These are phyloP conservation scores for Agraylea sexmaculata DNA, from an alignment of 1,140 invertebrate genomes.

Conservation along the genomic window DNA sequence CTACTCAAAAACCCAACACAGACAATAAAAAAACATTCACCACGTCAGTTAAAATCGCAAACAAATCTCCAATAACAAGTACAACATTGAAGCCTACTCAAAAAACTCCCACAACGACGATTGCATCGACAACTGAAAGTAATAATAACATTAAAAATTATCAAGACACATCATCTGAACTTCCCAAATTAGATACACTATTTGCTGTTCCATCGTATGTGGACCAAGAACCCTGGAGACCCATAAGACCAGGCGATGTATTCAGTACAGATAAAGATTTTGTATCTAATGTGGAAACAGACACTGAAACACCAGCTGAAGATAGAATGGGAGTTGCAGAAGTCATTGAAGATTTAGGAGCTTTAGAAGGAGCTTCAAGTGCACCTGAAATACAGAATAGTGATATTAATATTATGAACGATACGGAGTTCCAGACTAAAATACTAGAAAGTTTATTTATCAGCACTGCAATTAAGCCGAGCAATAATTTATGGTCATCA, in stretches of 20 bases:
- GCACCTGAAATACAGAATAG: conserved; percentile 21
- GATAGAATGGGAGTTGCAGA: conserved; percentile 38
- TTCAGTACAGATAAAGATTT: conserved; percentile 22
- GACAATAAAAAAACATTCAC: conserved; percentile 19
- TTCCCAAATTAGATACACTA: conserved; percentile 38
- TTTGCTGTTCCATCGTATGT: conserved; percentile 38
- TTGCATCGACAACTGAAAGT: conserved; percentile 14
- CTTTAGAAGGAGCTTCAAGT: conserved; percentile 33
- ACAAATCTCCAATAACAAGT: conserved; percentile 23
- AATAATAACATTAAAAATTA: no score
- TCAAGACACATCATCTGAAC: no score
- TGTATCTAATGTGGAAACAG: conserved; percentile 20
- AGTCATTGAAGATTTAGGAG: conserved; percentile 35
- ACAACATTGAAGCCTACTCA: conserved; percentile 27
- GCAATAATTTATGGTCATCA: conserved; percentile 9
- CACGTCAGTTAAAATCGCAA: conserved; percentile 23
- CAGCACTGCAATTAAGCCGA: no score
- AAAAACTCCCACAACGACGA: conserved; percentile 23
- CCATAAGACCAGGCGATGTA: conserved; percentile 37
- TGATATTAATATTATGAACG: conserved; percentile 6
- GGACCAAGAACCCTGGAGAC: conserved; percentile 44
- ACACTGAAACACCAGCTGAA: conserved; percentile 28
- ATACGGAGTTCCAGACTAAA: no score
- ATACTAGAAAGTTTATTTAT: no score
- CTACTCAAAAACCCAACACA: conserved; percentile 21